Evolutionary conservation across 2,888 invertebrate genomes (phyloP).

Genomic region (Orchestes rusci): DNA sequence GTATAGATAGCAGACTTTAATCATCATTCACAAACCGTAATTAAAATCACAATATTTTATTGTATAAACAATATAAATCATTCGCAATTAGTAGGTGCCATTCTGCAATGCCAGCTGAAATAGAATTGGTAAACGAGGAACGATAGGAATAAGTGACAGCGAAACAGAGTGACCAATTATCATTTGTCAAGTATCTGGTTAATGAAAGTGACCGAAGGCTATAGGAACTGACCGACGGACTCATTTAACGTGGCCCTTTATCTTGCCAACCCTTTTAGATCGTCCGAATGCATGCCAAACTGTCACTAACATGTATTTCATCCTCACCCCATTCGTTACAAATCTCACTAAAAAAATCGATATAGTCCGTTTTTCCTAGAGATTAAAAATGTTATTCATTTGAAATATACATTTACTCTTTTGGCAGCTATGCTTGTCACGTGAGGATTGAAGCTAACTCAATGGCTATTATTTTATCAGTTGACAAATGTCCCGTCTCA

Average conservation of each 20-base stretch:
- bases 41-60: conserved; percentile 30
- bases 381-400: no score
- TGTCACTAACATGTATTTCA: conserved; percentile 37
- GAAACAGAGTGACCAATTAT: conserved; percentile 45
- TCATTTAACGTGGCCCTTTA: conserved; percentile 44
- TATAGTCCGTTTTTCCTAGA: no score
- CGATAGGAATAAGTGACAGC: conserved; percentile 42
- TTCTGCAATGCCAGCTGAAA: conserved; percentile 34
- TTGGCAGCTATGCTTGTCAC: no score
- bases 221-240: conserved; percentile 39
- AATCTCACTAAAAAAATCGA: conserved; percentile 25
- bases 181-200: conserved; percentile 46
- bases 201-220: conserved; percentile 46
- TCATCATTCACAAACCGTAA: conserved; percentile 23
- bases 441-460: no score
- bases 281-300: conserved; percentile 36
- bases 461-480: no score
- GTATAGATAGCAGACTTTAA: no score
- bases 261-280: conserved; percentile 44
- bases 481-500: no score
- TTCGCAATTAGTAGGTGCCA: conserved; percentile 37
- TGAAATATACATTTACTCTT: no score
- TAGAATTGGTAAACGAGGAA: conserved; percentile 40
- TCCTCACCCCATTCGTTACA: conserved; percentile 19
- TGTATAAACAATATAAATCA: conserved; percentile 37